Percentiles rank a stretch among this genome's conserved stretches.
Conservation (phyloP, 2,113 vertebrate species). For the Perccottus glenii region DNA sequence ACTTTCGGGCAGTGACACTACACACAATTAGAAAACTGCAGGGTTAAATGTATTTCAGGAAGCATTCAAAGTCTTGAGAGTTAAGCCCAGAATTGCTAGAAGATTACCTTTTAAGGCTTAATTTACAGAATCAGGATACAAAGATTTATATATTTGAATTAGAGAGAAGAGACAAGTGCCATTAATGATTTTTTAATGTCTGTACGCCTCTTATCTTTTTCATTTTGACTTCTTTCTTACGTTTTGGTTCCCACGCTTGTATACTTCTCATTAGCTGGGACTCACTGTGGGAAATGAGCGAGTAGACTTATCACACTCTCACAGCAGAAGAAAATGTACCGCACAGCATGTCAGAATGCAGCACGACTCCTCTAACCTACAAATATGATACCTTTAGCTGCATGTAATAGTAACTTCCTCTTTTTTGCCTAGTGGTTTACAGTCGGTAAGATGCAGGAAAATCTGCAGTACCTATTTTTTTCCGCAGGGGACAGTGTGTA, state of each 20-base stretch:
- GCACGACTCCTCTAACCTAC: background rate
- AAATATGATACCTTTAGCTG: background rate
- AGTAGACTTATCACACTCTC: constrained; percentile 31
- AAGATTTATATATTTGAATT: too few species aligned
- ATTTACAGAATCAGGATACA: too few species aligned
- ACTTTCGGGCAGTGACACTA: too few species aligned
- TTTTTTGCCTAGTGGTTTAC: background rate
- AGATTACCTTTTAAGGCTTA: too few species aligned
- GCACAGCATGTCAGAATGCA: constrained; percentile 1
- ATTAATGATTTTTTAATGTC: background rate
- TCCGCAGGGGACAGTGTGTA: constrained; percentile 66
- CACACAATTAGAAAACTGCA: too few species aligned
- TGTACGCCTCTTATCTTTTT: constrained; percentile 14
- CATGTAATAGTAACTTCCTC: background rate
- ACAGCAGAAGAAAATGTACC: constrained; percentile 18
- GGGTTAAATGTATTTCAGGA: too few species aligned
- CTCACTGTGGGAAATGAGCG: constrained; percentile 51
- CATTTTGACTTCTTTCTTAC: constrained; percentile 18
- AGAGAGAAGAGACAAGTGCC: too few species aligned
- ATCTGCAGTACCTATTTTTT: constrained; percentile 1
- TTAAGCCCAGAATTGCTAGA: too few species aligned
- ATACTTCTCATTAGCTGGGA: constrained; percentile 46
- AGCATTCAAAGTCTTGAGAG: too few species aligned
- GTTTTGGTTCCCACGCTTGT: constrained; percentile 52
- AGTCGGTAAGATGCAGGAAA: background rate